Conservation (phyloP, 2,797 vertebrate species). For the Spinus pinus region DNA sequence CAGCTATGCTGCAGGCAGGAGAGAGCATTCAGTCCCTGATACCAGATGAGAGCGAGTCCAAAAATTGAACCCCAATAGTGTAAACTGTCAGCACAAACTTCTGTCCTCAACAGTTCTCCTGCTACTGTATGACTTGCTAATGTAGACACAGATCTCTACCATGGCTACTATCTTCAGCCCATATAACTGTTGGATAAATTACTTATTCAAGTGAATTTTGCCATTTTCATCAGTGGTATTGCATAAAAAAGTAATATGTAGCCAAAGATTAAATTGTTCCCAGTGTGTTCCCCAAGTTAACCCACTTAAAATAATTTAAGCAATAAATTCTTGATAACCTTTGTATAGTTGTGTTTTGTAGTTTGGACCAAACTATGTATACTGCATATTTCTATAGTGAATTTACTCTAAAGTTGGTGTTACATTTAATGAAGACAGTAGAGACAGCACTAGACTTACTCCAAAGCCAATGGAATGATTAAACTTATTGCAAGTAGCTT, state of each 20-base stretch:
- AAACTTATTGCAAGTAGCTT: background rate
- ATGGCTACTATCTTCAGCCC: background rate
- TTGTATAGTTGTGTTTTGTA: background rate
- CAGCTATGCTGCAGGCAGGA: background rate
- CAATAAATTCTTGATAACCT: background rate
- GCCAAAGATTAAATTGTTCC: background rate
- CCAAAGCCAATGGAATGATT: background rate
- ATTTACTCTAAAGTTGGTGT: background rate
- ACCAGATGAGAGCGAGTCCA: background rate
- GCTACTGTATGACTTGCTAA: background rate
- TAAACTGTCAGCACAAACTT: background rate
- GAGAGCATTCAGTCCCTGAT: background rate
- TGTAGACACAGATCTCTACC: background rate
- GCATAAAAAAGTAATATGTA: background rate
- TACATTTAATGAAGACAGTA: background rate
- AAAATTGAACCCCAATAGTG: background rate
- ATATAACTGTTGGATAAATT: background rate
- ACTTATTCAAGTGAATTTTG: background rate
- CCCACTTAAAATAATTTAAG: background rate
- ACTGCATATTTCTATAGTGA: background rate
- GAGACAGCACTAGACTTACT: background rate
- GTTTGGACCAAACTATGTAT: background rate
- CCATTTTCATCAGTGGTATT: background rate
- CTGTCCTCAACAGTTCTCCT: background rate
- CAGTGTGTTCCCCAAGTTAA: background rate